Evolutionary conservation across 2,888 invertebrate species (phyloP).

Genomic region (Eilema griseolum): DNA sequence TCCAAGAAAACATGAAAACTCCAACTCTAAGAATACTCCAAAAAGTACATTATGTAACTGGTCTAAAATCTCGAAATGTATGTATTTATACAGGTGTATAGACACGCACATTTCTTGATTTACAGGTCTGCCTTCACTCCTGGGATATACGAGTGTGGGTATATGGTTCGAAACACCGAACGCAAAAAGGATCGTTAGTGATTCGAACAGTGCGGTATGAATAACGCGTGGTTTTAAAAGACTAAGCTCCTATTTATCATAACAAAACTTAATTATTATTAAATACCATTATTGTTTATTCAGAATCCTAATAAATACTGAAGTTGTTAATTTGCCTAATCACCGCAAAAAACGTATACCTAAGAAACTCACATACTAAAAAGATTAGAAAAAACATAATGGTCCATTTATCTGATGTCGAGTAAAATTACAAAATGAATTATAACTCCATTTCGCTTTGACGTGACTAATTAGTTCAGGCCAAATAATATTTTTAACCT

Average conservation of each 20-base stretch:
- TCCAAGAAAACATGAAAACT: too few species aligned
- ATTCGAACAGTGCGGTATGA: too few species aligned
- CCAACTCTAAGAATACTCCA: too few species aligned
- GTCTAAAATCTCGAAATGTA: too few species aligned
- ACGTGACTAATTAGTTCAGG: conserved; percentile 79
- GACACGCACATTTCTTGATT: too few species aligned
- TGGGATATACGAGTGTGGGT: too few species aligned
- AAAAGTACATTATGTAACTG: too few species aligned
- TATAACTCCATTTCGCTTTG: conserved; percentile 72
- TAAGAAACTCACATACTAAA: conserved; percentile 20
- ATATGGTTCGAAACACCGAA: too few species aligned
- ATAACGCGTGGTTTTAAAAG: too few species aligned
- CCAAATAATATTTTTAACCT: conserved; percentile 69
- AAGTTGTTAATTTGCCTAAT: conserved; percentile 5
- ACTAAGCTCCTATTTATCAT: neutral
- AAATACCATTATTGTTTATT: neutral
- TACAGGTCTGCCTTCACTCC: too few species aligned
- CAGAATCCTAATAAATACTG: neutral
- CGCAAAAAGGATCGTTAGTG: too few species aligned
- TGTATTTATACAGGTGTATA: too few species aligned
- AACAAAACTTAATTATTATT: neutral
- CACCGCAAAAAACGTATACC: conserved; percentile 22
- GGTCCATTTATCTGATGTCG: conserved; percentile 55
- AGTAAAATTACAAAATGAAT: conserved; percentile 66
- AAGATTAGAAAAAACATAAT: conserved; percentile 47